Conservation (phyloP, 2,113 vertebrate genomes). For the Prolemur simus region DNA sequence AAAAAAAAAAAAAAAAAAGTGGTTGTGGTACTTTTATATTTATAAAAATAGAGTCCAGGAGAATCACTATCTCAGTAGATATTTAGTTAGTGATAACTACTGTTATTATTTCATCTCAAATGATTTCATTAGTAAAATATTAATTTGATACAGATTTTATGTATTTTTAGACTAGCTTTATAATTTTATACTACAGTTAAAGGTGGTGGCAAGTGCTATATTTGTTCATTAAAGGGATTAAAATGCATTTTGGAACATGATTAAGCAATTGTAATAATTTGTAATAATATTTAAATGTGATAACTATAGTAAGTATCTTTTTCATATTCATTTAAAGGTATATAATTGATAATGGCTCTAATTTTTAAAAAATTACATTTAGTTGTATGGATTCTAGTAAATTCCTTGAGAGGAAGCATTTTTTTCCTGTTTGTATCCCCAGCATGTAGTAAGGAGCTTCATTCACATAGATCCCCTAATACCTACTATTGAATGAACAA, state of each 20-base stretch:
- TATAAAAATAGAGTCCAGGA: background rate
- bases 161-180: constrained; percentile 9
- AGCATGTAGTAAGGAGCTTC: background rate
- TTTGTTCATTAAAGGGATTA: constrained; percentile 2
- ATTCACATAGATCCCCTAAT: background rate
- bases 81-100: background rate
- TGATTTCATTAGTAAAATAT: background rate
- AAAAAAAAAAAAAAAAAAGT: background rate
- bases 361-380: constrained; percentile 11
- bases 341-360: background rate
- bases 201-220: background rate
- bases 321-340: background rate
- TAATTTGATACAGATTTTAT: constrained; percentile 24
- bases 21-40: background rate
- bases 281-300: background rate
- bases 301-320: background rate
- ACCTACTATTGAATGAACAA: background rate
- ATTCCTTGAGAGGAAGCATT: background rate
- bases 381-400: background rate
- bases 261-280: background rate
- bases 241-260: background rate
- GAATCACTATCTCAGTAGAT: background rate
- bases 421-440: background rate
- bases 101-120: constrained; percentile 10
- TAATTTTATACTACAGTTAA: background rate